Base-by-base conservation (phyloP, 2,888 invertebrate species). In the Oligia strigilis region DNA sequence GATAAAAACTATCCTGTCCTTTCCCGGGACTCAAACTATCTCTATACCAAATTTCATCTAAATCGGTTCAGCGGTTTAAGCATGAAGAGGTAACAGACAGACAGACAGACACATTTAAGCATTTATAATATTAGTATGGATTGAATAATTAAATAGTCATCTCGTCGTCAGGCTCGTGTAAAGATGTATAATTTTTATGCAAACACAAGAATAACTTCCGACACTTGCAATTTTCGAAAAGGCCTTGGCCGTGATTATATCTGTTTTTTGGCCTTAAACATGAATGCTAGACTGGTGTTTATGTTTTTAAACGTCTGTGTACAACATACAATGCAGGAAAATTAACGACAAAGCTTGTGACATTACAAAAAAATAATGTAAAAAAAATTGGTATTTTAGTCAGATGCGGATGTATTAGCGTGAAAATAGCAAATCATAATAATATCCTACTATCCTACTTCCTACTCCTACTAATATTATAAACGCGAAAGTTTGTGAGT, bases 191-290 rank as follows among this genome's bases (percentile, higher is more conserved):
- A 52, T 55, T 77, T 43, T 60, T 71, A 70, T 55, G 36, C 43
- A 72, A 66, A 72, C 40, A 78, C 9, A 77, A 36, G 6, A n/a
- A 46, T 17, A 23, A 83, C 72, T 82, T 83, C 85, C 72, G 83
- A 81, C 75, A 70, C 36, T 66, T 29, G 43, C 67, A 58, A 67
- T 85, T 85, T 67, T 46, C 58, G 40, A 76, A 82, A 62, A 36
- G 46, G 17, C 52, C 55, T 55, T 72, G 65, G 55, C 46, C 58
- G 11, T 85, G 69, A 65, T 75, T 49, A 23, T 74, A 55, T 13
- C 17, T 29, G 46, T 72, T 13, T 14, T 64, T 19, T 55, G 67
- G 69, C 81, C 85, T 83, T 69, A 69, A 1, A 23, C n/a, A 43
- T 46, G 46, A 75, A 29, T 70, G 36, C 17, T 73, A 80, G 52